Base-by-base conservation (phyloP, 1,140 invertebrate genomes). In the Atta colombica region DNA sequence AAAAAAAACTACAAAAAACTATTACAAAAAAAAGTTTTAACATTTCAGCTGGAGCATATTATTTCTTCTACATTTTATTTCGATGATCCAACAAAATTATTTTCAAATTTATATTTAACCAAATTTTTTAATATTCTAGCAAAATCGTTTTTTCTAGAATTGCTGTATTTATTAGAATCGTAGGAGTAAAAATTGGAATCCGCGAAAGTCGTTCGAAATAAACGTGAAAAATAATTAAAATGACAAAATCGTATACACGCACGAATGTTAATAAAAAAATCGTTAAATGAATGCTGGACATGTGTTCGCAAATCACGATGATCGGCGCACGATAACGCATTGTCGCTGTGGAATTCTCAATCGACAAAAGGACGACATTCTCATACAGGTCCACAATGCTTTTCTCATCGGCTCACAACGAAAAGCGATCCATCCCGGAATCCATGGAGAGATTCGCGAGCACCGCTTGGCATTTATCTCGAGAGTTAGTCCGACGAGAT, bases 381-480 rank as follows among this genome's bases (percentile, higher is more conserved):
- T 58, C 60, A 39, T 66, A 16, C 25, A 21, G 25, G n/a, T 77
- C 18, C 63, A 69, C 72, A 60, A 87, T 84, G 78, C 10, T 53
- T 74, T 63, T n/a, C 45, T 51, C 45, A 63, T 77, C 78, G 35
- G 69, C 58, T 53, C 25, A 58, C 39, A 53, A 71, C 66, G 60
- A 85, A 84, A 74, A 75, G 66, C 51, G 51, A 31, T 66, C 31
- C 60, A 14, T 21, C 21, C 18, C 58, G 51, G 51, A 55, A 78
- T 68, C 14, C 49, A 12, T 69, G 66, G 31, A 82, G 85, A 74
- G 85, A 85, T 89, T 87, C 85, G 77, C 87, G 58, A 60, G 61
- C 71, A 21, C 25, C 28, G 53, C 87, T 86, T 91, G 90, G 90
- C 89, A 91, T 91, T 91, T 91, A 61, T 39, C 49, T 39, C 68